Conservation (phyloP, 2,113 vertebrate genomes). For the Motacilla tschutschensis region DNA sequence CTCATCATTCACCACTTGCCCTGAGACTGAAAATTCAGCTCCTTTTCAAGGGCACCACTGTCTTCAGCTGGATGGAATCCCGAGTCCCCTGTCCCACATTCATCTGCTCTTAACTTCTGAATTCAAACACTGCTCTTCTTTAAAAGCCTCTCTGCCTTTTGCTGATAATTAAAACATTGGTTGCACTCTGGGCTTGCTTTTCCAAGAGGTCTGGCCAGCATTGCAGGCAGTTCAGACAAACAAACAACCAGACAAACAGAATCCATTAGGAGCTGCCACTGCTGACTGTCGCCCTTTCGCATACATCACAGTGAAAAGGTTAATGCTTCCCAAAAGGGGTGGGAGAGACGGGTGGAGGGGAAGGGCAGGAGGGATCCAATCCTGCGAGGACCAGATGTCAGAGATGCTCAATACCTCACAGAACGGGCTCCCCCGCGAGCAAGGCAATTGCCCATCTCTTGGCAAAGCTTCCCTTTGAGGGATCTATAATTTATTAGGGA, state of each 20-base stretch:
- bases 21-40: neutral
- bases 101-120: neutral
- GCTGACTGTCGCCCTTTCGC: constrained; percentile 58
- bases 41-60: neutral
- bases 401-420: neutral
- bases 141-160: constrained; percentile 10
- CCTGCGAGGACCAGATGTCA: constrained; percentile 31
- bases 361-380: constrained; percentile 41
- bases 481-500: constrained; percentile 62
- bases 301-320: constrained; percentile 65
- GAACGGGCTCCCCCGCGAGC: neutral
- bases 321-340: constrained; percentile 57
- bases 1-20: neutral
- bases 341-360: neutral
- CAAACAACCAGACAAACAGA: constrained; percentile 39
- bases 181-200: constrained; percentile 36
- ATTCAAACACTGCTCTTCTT: neutral
- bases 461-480: constrained; percentile 50
- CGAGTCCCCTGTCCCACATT: neutral
- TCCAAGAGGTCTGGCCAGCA: constrained; percentile 46
- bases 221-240: constrained; percentile 49
- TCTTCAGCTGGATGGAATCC: neutral
- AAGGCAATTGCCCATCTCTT: constrained; percentile 34
- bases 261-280: constrained; percentile 63
- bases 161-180: constrained; percentile 41